A percentile compares a stretch with the other conserved stretches of the same genome.
Conservation (phyloP, 2,797 vertebrate genomes). For the Rachycentron canadum region DNA sequence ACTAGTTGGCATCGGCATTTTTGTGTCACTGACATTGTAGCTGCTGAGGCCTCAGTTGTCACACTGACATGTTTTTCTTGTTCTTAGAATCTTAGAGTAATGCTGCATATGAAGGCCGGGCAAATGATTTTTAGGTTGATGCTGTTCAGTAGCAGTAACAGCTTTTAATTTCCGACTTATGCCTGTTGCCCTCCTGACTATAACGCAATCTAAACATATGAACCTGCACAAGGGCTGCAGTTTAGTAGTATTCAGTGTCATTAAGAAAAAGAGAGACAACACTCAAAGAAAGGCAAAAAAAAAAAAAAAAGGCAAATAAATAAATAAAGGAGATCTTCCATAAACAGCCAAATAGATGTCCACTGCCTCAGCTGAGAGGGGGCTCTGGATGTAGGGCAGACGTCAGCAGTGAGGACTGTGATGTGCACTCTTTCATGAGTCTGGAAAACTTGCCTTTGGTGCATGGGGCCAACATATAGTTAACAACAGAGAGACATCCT, state of each 20-base stretch:
- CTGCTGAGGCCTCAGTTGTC: neutral
- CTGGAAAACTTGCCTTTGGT: neutral
- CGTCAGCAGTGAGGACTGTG: neutral
- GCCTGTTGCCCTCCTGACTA: neutral
- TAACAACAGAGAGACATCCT: neutral
- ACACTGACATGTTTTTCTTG: neutral
- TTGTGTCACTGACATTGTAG: neutral
- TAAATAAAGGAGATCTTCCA: neutral
- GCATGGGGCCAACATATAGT: neutral
- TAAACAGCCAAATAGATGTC: neutral
- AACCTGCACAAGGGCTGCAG: neutral
- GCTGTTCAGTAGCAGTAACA: neutral
- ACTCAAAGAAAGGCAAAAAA: neutral
- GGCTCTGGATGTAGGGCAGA: neutral
- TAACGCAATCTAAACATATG: neutral
- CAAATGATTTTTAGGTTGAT: neutral
- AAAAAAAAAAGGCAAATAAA: neutral
- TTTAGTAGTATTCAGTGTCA: neutral
- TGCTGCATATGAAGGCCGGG: neutral
- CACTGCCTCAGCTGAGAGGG: neutral
- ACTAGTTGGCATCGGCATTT: neutral
- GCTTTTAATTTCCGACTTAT: neutral
- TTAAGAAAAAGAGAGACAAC: neutral
- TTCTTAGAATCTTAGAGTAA: neutral
- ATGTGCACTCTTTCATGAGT: neutral